Base-by-base conservation (phyloP, 2,888 invertebrate species). In the Ypsolopha scabrella region DNA sequence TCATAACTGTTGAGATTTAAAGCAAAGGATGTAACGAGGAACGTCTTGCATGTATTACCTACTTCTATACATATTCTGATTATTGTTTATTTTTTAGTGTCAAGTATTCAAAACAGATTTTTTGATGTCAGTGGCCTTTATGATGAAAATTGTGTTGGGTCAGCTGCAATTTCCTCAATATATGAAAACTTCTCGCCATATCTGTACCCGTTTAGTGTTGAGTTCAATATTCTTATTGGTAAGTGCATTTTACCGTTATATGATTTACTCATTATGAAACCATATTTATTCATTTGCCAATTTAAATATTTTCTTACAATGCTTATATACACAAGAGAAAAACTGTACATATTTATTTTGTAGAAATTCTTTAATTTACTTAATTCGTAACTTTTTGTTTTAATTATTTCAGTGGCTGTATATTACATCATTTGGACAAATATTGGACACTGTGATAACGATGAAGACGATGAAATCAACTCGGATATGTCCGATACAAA, bases 141-240 rank as follows among this genome's bases (percentile, higher is more conserved):
- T 57, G 71, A 83, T 50, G 70, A 76, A 51, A 69, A 83, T 36
- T 90, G 90, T 61, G 70, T 77, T 33, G 80, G 80, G 0, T 79
- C 87, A 1, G 67, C 64, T 2, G 80, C 87, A 9, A 65, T 90
- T 50, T 80, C 70, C 49, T 64, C 77, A 1, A 87, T 90, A 50
- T 83, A 87, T 56, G 85, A 88, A 63, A 87, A 89, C 64, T 90
- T 91, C 62, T 91, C 93, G 1, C 93, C 93, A 0, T 94, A 94
- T 67, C 78, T 94, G 11, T 94, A 92, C 63, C 94, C 94, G 0
- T 94, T 94, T 70, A 92, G 91, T 57, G 92, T 94, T 35, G 92
- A 94, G 72, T 94, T 92, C 75, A 93, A 92, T 72, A 92, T 94
- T 64, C 88, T 94, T 54, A 91, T 93, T 52, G 91, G 92, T 91